A percentile compares a stretch with the other conserved stretches of the same genome.
Conservation (phyloP, 2,888 invertebrate genomes). For the Acrobasis suavella region DNA sequence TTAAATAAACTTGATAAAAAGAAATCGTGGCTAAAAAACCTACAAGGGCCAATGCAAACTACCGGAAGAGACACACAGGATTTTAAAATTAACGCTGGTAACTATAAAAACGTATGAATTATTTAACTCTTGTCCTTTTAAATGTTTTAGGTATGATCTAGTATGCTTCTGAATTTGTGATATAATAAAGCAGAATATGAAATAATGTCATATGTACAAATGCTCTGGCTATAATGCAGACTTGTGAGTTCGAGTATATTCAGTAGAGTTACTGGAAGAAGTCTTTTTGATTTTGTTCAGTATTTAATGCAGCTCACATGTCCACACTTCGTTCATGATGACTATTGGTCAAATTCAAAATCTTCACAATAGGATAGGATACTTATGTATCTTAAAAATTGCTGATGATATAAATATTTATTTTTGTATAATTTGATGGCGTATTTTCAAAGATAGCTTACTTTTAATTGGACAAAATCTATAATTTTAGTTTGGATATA, state of each 20-base stretch:
- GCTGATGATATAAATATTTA: no score
- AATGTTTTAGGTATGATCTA: conserved; percentile 9
- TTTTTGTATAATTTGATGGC: no score
- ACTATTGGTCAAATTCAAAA: no score
- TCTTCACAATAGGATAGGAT: no score
- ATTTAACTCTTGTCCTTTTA: conserved; percentile 7
- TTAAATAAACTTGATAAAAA: background rate
- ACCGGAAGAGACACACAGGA: no score
- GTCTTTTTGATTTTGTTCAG: background rate
- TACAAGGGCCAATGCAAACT: no score
- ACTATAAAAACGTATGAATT: background rate
- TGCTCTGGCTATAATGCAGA: conserved; percentile 3
- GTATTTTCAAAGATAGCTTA: no score
- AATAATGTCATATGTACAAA: conserved; percentile 31
- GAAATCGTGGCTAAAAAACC: no score
- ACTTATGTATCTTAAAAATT: no score
- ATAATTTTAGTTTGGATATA: no score
- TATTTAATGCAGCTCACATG: background rate
- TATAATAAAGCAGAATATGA: conserved; percentile 28
- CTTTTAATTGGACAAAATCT: no score
- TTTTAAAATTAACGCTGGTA: background rate
- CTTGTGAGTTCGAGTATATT: background rate
- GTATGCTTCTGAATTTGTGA: conserved; percentile 36
- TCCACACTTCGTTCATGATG: no score
- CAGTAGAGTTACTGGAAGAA: conserved; percentile 12